Conservation (phyloP, 2,797 vertebrate species). For the Huso huso region DNA sequence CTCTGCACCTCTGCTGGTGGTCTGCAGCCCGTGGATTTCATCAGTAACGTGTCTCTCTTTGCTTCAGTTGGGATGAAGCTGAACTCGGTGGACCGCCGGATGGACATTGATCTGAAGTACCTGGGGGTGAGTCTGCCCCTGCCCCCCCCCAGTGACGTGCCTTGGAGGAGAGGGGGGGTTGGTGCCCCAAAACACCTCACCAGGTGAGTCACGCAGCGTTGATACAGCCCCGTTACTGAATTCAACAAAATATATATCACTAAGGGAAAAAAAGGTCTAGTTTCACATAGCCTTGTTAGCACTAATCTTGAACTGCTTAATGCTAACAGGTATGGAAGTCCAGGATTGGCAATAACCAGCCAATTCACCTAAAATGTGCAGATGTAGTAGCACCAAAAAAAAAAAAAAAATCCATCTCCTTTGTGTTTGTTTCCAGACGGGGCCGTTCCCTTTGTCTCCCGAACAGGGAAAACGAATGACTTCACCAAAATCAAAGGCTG, state of each 20-base stretch:
- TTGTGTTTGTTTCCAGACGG: conserved; percentile 50
- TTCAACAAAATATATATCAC: no score
- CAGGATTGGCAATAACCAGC: no score
- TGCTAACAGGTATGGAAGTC: no score
- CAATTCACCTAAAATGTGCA: no score
- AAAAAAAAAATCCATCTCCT: background rate
- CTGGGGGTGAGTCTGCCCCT: conserved; percentile 87
- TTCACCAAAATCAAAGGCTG: conserved; percentile 96
- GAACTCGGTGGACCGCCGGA: conserved; percentile 74
- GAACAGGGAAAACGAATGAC: conserved; percentile 96
- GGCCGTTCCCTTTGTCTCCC: conserved; percentile 77
- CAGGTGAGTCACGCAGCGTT: conserved; percentile 30
- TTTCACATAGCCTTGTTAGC: no score
- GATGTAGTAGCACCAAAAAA: no score
- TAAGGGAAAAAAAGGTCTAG: no score
- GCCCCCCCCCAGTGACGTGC: conserved; percentile 53
- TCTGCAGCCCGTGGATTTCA: background rate
- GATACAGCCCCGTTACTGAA: no score
- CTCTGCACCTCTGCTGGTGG: no score
- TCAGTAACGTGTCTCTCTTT: conserved; percentile 21
- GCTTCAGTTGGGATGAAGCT: conserved; percentile 84
- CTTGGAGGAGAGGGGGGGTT: conserved; percentile 13
- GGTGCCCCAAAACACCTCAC: conserved; percentile 23
- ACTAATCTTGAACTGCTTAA: no score
- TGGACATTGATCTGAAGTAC: conserved; percentile 87